Evolutionary conservation across 2,113 vertebrate genomes (phyloP).

Genomic region (Spilogale gracilis): DNA sequence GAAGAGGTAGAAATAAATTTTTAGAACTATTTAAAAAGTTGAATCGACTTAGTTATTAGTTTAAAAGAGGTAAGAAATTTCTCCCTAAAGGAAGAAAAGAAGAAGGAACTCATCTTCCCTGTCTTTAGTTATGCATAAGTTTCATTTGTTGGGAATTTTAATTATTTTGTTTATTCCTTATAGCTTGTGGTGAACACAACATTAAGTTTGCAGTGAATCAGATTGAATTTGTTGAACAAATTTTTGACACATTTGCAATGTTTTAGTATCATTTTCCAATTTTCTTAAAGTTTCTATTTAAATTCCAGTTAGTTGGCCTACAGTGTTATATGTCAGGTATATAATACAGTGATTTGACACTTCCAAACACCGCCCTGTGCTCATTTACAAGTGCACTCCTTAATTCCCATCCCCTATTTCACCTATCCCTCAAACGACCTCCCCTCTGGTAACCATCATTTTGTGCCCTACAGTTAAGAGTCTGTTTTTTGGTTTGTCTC

Average conservation of each 20-base stretch:
- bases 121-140: neutral
- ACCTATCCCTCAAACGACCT: neutral
- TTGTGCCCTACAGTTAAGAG: neutral
- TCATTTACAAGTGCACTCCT: neutral
- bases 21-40: constrained; percentile 30
- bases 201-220: neutral
- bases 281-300: neutral
- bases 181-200: neutral
- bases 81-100: neutral
- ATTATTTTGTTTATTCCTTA: constrained; percentile 28
- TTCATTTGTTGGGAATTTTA: constrained; percentile 13
- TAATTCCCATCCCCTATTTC: neutral
- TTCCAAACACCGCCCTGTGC: neutral
- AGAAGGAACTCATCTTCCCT: constrained; percentile 7
- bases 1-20: neutral
- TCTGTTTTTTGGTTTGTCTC: neutral
- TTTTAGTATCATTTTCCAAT: neutral
- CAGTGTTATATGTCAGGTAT: neutral
- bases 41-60: neutral
- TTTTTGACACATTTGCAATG: neutral
- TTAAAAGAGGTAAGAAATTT: neutral
- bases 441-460: neutral
- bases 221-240: constrained; percentile 14
- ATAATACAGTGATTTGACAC: neutral
- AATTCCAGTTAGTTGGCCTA: neutral